Evolutionary conservation across 1,140 invertebrate genomes (phyloP), one percentile per base, ranked within the genome.

Genomic region (Pachypeltis micranthus): DNA sequence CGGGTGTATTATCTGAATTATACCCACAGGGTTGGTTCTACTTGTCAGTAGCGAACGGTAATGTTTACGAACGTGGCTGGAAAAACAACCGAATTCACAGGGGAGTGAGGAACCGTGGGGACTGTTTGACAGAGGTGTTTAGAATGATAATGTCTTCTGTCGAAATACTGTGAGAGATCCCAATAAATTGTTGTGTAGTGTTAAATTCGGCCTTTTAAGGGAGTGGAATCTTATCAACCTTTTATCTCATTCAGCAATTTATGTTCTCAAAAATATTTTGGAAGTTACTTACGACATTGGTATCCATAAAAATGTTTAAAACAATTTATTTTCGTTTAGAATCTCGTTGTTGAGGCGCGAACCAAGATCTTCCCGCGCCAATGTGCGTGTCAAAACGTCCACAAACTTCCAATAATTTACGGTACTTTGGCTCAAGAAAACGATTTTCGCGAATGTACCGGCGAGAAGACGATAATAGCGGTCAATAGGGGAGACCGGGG

Each of bases 251-350:
- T 7, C n/a, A n/a, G 7, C 7, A 39, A 7, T 10, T 39, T 39
- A 39, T 10, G 34, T 7, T 39, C 7, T n/a, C 34, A n/a, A n/a
- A 75, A 0, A 80, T 80, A 47, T 70, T 64, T 27, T 81, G 77
- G 7, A 82, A 55, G 28, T 77, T 76, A 39, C 74, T 70, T 0
- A 76, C 74, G 0, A 86, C 81, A 70, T 89, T 86, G 66, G 81
- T 79, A 24, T 77, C 71, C 61, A 83, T 77, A n/a, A 39, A 39
- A 39, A 24, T 77, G 71, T 60, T 83, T 77, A n/a, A 39, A 39
- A 39, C 34, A 39, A 39, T 39, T 10, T 10, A 39, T 39, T 39
- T 7, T 39, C n/a, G 34, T 39, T 39, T 7, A 7, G 34, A 7
- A n/a, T 39, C n/a, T 39, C 34, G 34, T 39, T n/a, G n/a, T 10